These are phyloP conservation scores for Heliornis fulica DNA, from an alignment of 2,113 vertebrate genomes.

Conservation along the genomic window DNA sequence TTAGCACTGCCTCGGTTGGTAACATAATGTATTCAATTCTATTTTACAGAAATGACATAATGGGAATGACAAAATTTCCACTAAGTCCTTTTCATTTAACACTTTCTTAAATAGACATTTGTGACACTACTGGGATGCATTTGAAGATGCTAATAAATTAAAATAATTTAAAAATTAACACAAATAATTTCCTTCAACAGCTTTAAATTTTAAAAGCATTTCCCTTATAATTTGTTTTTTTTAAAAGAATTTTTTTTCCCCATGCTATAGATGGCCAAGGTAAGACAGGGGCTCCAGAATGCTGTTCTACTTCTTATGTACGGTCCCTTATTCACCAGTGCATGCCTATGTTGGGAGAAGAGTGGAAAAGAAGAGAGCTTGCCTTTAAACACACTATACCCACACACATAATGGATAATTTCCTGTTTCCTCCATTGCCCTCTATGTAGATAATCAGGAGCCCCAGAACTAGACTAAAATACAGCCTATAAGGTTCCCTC, in stretches of 20 bases:
- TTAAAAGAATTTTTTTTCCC: background rate
- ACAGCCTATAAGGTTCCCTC: background rate
- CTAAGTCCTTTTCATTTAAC: background rate
- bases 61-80: background rate
- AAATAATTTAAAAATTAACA: background rate
- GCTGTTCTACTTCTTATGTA: background rate
- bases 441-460: background rate
- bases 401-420: rapidly evolving
- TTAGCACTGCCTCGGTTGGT: background rate
- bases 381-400: background rate
- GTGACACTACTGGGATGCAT: background rate
- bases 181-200: background rate
- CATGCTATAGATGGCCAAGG: rapidly evolving
- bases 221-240: background rate
- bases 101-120: background rate
- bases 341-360: rapidly evolving
- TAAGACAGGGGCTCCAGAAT: background rate
- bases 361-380: background rate
- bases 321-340: background rate
- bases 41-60: background rate
- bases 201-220: background rate
- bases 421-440: background rate
- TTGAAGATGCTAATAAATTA: background rate
- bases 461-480: background rate
- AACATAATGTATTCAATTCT: background rate